Base-by-base conservation (phyloP, 1,140 invertebrate species). In the Nymphalis io region DNA sequence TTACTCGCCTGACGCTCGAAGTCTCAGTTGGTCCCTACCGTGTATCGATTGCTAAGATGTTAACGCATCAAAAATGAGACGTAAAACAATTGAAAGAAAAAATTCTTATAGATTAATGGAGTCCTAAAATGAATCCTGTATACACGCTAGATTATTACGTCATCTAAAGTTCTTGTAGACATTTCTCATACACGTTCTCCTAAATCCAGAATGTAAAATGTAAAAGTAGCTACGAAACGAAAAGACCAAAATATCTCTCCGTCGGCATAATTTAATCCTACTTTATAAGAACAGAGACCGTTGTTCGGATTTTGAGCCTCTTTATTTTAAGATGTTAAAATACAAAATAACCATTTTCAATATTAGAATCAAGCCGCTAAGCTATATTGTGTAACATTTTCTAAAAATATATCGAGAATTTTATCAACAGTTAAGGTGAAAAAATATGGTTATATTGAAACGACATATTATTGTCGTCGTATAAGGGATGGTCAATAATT, bases 231-330 rank as follows among this genome's bases (percentile, higher is more conserved):
- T 48, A 70, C 23, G 59, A 27, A 70, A 42, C 16, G 39, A 27
- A 27, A 48, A 63, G 12, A 63, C 23, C 53, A 53, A 21, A 55
- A 55, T 23, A 23, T 23, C 51, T 55, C 13, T 16, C 18, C 20
- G 18, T 4, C 40, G 55, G 42, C 13, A 61, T 53, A 63, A 53
- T 63, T 59, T 70, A 70, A 70, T 70, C 68, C 68, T 70, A 48
- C 68, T 70, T 70, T 63, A 64, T 64, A 70, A 70, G 60, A 63
- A 64, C 57, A 70, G 55, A 55, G 55, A 55, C 64, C 55, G 64
- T 48, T 38, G 38, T 11, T 21, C 20, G 42, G 64, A 53, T 66
- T 46, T 57, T 0, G 42, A 57, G 55, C 55, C 27, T 59, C 57
- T 53, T 33, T 65, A 65, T 65, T 65, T 65, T 59, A 55, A 57